These are phyloP conservation scores for Drosophila falleni DNA, from an alignment of 2,888 invertebrate genomes.

Conservation along the genomic window DNA sequence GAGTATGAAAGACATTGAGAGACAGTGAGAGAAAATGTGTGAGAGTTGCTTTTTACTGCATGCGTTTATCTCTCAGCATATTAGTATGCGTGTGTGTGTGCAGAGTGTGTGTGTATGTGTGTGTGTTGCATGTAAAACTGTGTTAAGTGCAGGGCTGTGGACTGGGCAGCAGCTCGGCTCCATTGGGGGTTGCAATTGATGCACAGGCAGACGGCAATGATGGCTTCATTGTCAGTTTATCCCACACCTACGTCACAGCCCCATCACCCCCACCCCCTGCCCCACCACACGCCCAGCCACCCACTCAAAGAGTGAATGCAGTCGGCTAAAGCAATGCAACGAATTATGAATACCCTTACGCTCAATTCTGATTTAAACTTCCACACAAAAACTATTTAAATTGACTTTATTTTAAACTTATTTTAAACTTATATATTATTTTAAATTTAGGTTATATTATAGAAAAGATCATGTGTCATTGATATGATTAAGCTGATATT, in stretches of 20 bases:
- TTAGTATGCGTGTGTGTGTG: neutral
- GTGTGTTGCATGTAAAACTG: constrained; percentile 57
- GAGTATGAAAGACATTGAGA: constrained; percentile 24
- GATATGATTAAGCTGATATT: too few species aligned
- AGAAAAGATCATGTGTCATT: neutral
- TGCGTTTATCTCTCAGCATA: neutral
- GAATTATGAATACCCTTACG: constrained; percentile 25
- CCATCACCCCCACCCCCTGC: neutral
- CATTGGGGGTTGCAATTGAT: constrained; percentile 59
- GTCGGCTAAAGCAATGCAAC: neutral
- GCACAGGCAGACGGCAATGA: constrained; percentile 57
- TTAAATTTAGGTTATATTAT: too few species aligned
- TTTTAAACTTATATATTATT: too few species aligned
- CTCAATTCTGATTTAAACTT: neutral
- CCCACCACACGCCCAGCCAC: constrained; percentile 5
- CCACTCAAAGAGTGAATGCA: constrained; percentile 30
- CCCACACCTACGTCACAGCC: constrained; percentile 7
- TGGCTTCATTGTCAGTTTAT: constrained; percentile 67
- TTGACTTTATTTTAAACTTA: neutral
- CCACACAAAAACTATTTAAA: neutral
- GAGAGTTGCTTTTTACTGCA: constrained; percentile 17
- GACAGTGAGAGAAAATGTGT: constrained; percentile 19
- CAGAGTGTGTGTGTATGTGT: neutral
- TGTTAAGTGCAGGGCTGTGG: constrained; percentile 68
- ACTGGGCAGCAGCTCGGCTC: constrained; percentile 41